Base-by-base conservation (phyloP, 2,113 vertebrate species). In the Circaetus gallicus region DNA sequence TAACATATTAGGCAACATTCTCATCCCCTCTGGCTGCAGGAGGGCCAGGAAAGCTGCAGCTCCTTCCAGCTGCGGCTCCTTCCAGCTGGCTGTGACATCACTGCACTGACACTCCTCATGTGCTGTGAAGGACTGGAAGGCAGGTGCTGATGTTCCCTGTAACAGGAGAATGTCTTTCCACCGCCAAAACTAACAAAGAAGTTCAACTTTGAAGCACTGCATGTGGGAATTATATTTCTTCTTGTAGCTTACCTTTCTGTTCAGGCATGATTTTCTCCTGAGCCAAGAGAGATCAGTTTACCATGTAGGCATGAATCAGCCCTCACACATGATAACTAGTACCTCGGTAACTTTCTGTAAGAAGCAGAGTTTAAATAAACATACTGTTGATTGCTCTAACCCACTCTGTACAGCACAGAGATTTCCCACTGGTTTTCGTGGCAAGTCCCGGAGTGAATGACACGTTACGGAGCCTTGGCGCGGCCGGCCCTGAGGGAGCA, bases 381-480 rank as follows among this genome's bases (percentile, higher is more conserved):
- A 16, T 11, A 7, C 0, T 38, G 34, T 1, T 15, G 42, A 2
- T 7, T 15, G 34, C 42, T 13, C 36, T 9, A 29, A 70, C 11
- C 21, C 62, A 5, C 43, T 47, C 12, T 3, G 43, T 10, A 47
- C 65, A 16, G 50, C 61, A 4, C 9, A 7, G 42, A 25, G 26
- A 28, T 29, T 34, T n/a, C 49, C 32, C 69, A 14, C 34, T 1
- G 7, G 58, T 26, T 40, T 55, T 36, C 26, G 5, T 6, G n/a
- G 29, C 79, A 19, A 9, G 36, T 45, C 66, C 12, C 10, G 29
- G 55, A 38, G 12, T 1, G 22, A 55, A 5, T 1, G 32, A 34
- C 65, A 36, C 22, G 6, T 2, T 6, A 10, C 0, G 6, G 19
- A n/a, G 78, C 45, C 25, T 11, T 2, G 32, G 40, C 52, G 38